Evolutionary conservation across 2,888 invertebrate species (phyloP), one percentile per base, ranked within the genome.

Genomic region (Ganaspis brasiliensis): DNA sequence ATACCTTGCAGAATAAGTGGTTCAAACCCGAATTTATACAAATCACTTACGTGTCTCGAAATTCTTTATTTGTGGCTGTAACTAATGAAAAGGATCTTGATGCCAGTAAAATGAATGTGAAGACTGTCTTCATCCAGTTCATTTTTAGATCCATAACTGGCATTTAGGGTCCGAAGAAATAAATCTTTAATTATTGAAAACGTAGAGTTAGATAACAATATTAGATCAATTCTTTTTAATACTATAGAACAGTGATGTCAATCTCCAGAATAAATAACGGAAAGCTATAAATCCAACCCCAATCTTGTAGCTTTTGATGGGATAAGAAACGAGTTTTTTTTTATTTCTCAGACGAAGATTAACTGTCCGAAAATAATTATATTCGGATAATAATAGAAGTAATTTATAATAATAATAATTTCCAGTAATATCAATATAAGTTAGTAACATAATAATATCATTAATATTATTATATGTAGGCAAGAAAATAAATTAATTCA

Each of bases 91-190:
- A 37, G 2, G 63, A 40, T 4, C 8, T 63, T 14, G 40, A 21
- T 8, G 40, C 14, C 63, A 63, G 9, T 63, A 63, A 21, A 1
- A 63, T 40, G 21, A 19, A 40, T 12, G 40, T 40, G 21, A 21
- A 40, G 21, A 37, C 9, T 14, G 19, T 63, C 37, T 63, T 63
- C 63, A 63, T 40, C 63, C 37, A 40, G 5, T 63, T 40, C 37
- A 63, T 37, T 40, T 37, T 21, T 1, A 6, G 37, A 12, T 37
- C 12, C 19, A 40, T 63, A 21, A 37, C 37, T 37, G 12, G 40
- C 21, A 21, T 6, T 21, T 37, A 21, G 5, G 12, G 37, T 21
- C 35, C 5, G 14, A 40, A 21, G 12, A 14, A 63, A 63, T 40
- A 37, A 19, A 63, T 63, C 21, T 40, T 63, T 9, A 63, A 40